Conservation (phyloP, 2,797 vertebrate genomes). For the Lagorchestes hirsutus region DNA sequence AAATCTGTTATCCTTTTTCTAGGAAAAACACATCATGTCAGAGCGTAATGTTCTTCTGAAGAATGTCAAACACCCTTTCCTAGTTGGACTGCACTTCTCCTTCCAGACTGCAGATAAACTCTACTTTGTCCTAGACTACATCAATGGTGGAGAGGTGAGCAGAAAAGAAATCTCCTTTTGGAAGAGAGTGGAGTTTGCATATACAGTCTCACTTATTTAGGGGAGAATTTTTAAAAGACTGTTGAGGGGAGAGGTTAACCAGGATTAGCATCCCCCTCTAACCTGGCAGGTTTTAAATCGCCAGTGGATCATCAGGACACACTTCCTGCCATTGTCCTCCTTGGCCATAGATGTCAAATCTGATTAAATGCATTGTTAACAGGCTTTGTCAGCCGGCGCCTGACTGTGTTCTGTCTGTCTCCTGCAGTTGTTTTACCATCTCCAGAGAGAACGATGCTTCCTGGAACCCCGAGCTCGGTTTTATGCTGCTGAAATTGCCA, state of each 20-base stretch:
- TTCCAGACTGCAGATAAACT: conserved; percentile 98
- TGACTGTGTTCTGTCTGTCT: conserved; percentile 80
- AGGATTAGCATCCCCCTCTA: conserved; percentile 84
- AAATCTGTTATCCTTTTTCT: conserved; percentile 60
- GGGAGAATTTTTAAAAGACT: conserved; percentile 84
- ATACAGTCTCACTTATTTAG: conserved; percentile 54
- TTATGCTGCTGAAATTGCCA: conserved; percentile 98
- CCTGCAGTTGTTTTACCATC: conserved; percentile 97
- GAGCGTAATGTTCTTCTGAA: conserved; percentile 98
- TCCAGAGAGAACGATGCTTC: conserved; percentile 98
- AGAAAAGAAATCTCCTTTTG: conserved; percentile 19
- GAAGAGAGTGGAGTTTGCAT: conserved; percentile 78
- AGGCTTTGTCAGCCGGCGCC: conserved; percentile 69
- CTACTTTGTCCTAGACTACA: conserved; percentile 98
- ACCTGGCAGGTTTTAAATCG: conserved; percentile 81
- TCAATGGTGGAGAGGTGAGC: conserved; percentile 98
- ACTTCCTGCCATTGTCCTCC: conserved; percentile 93
- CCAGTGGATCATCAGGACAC: conserved; percentile 83
- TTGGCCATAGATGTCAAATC: conserved; percentile 83
- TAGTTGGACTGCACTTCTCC: conserved; percentile 98
- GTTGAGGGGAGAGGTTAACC: conserved; percentile 63
- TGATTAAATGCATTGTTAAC: conserved; percentile 88
- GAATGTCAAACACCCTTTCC: conserved; percentile 98
- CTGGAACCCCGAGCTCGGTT: conserved; percentile 97
- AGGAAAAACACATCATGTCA: conserved; percentile 99